Conservation (phyloP, 2,888 invertebrate species). For the Acleris emargana region DNA sequence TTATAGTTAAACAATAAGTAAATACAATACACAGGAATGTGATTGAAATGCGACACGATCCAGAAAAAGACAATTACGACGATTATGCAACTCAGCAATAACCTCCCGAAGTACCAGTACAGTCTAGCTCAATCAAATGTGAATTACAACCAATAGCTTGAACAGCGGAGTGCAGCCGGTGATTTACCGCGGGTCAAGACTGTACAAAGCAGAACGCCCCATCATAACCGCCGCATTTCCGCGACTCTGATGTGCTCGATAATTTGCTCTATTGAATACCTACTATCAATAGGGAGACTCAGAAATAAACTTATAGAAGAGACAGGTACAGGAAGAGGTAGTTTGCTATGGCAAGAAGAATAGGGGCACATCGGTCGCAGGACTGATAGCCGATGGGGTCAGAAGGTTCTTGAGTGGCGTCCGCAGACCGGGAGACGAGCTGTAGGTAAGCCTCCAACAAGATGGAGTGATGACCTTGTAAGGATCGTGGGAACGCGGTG, state of each 20-base stretch:
- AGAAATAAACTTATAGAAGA: constrained; percentile 43
- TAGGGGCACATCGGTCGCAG: no score
- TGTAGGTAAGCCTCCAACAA: no score
- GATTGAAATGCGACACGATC: no score
- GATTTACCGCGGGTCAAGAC: constrained; percentile 52
- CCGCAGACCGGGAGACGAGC: no score
- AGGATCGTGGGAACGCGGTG: no score
- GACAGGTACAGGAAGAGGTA: not conserved
- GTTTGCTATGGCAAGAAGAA: not conserved
- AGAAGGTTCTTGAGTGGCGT: no score
- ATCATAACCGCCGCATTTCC: constrained; percentile 59
- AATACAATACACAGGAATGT: no score
- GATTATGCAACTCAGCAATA: not conserved
- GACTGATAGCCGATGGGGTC: no score
- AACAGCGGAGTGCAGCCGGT: constrained; percentile 19
- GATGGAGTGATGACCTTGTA: no score
- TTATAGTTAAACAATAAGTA: no score
- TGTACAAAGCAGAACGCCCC: constrained; percentile 55
- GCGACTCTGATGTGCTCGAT: constrained; percentile 47
- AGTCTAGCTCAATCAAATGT: not conserved
- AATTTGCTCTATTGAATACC: constrained; percentile 57
- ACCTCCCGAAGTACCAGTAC: not conserved
- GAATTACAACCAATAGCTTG: not conserved
- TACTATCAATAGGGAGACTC: constrained; percentile 48
- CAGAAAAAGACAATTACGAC: not conserved